Conservation (phyloP, 37 sponge, comb jelly and placozoan genomes). For the Ephydatia muelleri region DNA sequence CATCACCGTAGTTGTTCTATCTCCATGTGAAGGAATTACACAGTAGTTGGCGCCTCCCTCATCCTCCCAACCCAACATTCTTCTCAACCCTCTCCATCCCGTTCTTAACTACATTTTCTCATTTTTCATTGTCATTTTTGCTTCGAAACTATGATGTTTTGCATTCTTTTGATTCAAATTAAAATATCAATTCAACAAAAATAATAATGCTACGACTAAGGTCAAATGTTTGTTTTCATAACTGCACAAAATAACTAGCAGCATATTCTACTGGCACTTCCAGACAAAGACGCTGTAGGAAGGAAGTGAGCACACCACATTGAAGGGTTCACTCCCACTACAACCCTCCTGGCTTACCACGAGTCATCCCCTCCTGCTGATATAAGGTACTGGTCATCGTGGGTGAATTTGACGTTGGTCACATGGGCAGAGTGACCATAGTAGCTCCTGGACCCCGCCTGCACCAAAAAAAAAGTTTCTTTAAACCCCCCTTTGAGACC, state of each 20-base stretch:
- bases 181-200: slow-evolving; percentile 6
- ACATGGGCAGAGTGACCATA: slow-evolving; percentile 98
- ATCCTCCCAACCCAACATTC: neutral
- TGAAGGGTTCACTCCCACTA: neutral
- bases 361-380: slow-evolving; percentile 95
- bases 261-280: slow-evolving; percentile 33
- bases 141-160: neutral
- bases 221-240: neutral
- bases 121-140: neutral
- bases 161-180: slow-evolving; percentile 7
- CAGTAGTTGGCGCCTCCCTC: neutral
- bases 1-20: no score
- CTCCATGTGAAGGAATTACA: no score
- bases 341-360: slow-evolving; percentile 52
- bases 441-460: slow-evolving; percentile 77
- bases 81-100: neutral
- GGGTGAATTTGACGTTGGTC: slow-evolving; percentile 91
- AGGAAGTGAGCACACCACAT: slow-evolving; percentile 1
- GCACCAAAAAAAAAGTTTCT: slow-evolving; percentile 5
- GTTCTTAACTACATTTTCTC: neutral
- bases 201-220: neutral
- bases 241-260: neutral
- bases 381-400: slow-evolving; percentile 69
- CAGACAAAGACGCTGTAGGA: slow-evolving; percentile 73
- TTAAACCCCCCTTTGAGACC: no score